Conservation (phyloP, 2,797 vertebrate species). For the Melopsittacus undulatus region DNA sequence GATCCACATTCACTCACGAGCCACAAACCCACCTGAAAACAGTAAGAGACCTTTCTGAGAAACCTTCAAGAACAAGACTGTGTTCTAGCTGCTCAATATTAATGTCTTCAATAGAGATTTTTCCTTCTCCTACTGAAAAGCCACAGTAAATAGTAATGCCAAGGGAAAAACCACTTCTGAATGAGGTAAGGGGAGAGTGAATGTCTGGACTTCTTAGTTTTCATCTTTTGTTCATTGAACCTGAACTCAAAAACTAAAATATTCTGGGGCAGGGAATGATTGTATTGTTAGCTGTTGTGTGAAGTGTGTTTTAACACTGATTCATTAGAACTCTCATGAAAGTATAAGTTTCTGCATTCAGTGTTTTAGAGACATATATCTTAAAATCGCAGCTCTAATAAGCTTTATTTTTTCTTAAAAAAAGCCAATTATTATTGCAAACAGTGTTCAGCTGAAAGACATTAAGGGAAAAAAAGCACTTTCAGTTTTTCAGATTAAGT, state of each 20-base stretch:
- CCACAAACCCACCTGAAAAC: not conserved
- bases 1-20: not conserved
- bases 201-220: not conserved
- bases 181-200: not conserved
- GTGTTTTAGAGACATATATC: not conserved
- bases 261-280: not conserved
- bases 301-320: not conserved
- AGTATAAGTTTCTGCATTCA: not conserved
- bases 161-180: not conserved
- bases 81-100: not conserved
- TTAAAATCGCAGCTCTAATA: not conserved
- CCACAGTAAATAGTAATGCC: not conserved
- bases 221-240: not conserved
- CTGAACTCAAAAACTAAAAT: not conserved
- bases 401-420: fast-evolving
- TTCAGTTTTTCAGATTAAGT: not conserved
- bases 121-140: not conserved
- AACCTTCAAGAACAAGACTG: not conserved
- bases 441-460: not conserved
- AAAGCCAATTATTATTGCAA: not conserved
- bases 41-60: not conserved
- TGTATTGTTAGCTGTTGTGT: not conserved
- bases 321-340: not conserved
- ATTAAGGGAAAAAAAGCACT: not conserved
- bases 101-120: not conserved